Conservation (phyloP, 2,888 invertebrate species). For the Griposia aprilina region DNA sequence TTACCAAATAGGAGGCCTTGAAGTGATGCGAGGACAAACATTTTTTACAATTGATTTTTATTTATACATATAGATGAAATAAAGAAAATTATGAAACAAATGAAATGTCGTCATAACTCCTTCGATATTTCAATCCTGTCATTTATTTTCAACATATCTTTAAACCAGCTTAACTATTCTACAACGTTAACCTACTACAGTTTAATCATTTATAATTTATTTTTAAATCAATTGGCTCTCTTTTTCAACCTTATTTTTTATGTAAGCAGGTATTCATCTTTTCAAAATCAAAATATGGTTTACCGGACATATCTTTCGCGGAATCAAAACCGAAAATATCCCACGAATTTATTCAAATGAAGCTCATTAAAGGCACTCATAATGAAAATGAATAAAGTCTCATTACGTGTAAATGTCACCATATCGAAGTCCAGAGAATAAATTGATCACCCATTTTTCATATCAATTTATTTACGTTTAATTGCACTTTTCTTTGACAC, state of each 20-base stretch:
- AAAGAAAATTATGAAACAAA: background rate
- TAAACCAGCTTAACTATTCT: background rate
- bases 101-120: background rate
- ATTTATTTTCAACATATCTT: background rate
- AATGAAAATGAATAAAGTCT: constrained; percentile 9
- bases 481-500: background rate
- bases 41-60: too few relatives aligned
- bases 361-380: background rate
- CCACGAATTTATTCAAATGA: background rate
- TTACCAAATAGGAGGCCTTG: too few relatives aligned
- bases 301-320: background rate
- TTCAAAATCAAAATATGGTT: background rate
- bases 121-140: background rate
- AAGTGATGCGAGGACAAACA: too few relatives aligned
- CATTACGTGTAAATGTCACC: constrained; percentile 16
- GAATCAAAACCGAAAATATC: constrained; percentile 7
- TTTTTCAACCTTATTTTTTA: background rate
- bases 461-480: constrained; percentile 5
- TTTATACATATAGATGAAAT: too few relatives aligned
- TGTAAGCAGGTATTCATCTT: background rate
- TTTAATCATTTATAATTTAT: background rate
- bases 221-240: background rate
- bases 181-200: background rate
- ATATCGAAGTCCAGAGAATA: background rate
- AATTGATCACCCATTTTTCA: constrained; percentile 26